Percentiles rank a stretch among this genome's conserved stretches.
phyloP scores from a whole-genome alignment of 2,113 vertebrate genomes.

The Cryptotis parvus region DNA sequence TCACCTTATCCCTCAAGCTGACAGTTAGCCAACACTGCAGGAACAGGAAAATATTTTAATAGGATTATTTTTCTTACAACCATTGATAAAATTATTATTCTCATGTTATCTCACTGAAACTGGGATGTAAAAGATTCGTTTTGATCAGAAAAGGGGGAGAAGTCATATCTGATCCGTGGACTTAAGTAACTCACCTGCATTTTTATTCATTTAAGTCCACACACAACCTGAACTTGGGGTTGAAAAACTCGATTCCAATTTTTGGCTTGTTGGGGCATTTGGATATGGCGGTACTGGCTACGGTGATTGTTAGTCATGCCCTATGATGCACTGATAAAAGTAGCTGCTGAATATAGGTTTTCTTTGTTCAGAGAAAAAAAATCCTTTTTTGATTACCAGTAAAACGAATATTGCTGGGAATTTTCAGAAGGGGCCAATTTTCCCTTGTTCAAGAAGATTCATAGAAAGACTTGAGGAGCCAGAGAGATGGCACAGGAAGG shows the following conservation, averaged over 20 bases:
- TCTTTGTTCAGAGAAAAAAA: background rate
- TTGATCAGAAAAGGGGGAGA: constrained; percentile 5
- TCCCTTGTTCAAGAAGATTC: no score
- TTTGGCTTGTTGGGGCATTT: background rate
- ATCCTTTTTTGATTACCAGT: no score
- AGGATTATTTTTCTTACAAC: background rate
- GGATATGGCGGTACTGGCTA: background rate
- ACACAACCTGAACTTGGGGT: background rate
- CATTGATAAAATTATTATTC: background rate
- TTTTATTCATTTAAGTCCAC: background rate
- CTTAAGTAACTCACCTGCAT: background rate
- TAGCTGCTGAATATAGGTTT: background rate
- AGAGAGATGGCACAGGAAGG: no score
- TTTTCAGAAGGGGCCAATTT: no score
- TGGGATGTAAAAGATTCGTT: constrained; percentile 14
- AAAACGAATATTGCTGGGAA: no score
- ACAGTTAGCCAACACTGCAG: constrained; percentile 22
- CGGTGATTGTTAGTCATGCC: background rate
- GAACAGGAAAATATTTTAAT: background rate
- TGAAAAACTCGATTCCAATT: background rate
- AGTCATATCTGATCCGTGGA: background rate
- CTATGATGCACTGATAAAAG: background rate
- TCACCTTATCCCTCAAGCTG: no score
- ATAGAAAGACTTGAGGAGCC: no score
- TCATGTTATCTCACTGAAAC: background rate